phyloP scores from a whole-genome alignment of 2,797 vertebrate genomes.

The Spinus pinus region DNA sequence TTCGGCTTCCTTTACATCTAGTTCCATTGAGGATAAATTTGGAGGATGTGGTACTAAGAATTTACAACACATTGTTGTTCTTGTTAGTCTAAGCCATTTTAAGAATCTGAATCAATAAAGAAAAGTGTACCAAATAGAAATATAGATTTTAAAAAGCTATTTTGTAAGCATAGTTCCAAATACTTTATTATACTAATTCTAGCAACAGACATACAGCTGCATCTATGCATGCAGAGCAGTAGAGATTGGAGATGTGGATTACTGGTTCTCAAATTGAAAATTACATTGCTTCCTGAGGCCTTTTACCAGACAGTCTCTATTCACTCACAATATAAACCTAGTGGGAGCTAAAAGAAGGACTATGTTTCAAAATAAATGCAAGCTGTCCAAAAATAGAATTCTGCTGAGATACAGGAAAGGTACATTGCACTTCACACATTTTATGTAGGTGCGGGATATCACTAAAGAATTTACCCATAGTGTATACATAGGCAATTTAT shows the following conservation, averaged over 20 bases:
- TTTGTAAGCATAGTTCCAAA: background rate
- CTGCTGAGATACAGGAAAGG: background rate
- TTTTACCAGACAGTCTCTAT: background rate
- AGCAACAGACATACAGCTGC: background rate
- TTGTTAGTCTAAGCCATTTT: background rate
- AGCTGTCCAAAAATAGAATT: background rate
- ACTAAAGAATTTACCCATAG: background rate
- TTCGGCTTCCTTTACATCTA: conserved; percentile 38
- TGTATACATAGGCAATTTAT: background rate
- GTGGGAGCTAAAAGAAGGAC: background rate
- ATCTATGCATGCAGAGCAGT: background rate
- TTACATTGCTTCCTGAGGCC: background rate
- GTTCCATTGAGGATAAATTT: background rate
- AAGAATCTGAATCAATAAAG: conserved; percentile 6
- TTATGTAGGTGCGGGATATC: background rate
- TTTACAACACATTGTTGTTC: conserved; percentile 4
- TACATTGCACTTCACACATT: background rate
- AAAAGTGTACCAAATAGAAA: background rate
- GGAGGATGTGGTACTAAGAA: background rate
- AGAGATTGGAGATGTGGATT: background rate
- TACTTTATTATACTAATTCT: background rate
- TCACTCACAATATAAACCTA: background rate
- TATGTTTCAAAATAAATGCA: background rate
- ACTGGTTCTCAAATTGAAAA: background rate
- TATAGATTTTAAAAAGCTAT: background rate